Percentiles rank a stretch among this genome's conserved stretches.
phyloP scores from a whole-genome alignment of 2,797 vertebrate species.

The Lophotriccus pileatus region DNA sequence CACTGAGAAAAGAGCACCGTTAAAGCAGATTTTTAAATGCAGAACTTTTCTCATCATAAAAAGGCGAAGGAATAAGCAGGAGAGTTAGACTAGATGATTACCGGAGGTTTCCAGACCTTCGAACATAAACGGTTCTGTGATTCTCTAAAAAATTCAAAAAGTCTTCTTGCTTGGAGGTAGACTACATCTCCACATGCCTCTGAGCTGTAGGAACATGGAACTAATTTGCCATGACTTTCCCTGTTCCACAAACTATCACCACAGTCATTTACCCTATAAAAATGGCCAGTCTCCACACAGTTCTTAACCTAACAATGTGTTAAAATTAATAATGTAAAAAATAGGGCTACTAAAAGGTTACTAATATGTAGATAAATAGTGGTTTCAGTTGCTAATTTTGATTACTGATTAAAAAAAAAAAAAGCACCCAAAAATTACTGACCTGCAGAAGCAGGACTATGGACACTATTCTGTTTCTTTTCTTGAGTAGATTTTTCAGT shows the following conservation, averaged over 20 bases:
- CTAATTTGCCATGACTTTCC: neutral
- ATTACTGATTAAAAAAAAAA: neutral
- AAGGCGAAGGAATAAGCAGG: neutral
- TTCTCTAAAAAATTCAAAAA: neutral
- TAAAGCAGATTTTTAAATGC: neutral
- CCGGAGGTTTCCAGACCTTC: neutral
- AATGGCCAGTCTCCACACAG: fast-evolving
- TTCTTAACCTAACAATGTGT: neutral
- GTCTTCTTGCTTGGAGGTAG: neutral
- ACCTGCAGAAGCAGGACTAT: neutral
- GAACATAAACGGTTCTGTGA: neutral
- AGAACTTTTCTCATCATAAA: neutral
- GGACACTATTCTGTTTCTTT: fast-evolving
- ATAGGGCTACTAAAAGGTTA: fast-evolving
- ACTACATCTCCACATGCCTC: neutral
- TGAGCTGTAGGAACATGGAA: neutral
- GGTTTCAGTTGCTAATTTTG: neutral
- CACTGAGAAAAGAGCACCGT: neutral
- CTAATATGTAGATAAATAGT: neutral
- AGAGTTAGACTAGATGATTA: neutral
- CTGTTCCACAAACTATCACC: neutral
- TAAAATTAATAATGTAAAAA: neutral
- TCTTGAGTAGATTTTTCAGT: neutral
- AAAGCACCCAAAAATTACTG: fast-evolving
- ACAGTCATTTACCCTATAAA: neutral